These are phyloP conservation scores for Eulemur albifrons DNA, from an alignment of 2,797 vertebrate genomes.

Conservation along the genomic window DNA sequence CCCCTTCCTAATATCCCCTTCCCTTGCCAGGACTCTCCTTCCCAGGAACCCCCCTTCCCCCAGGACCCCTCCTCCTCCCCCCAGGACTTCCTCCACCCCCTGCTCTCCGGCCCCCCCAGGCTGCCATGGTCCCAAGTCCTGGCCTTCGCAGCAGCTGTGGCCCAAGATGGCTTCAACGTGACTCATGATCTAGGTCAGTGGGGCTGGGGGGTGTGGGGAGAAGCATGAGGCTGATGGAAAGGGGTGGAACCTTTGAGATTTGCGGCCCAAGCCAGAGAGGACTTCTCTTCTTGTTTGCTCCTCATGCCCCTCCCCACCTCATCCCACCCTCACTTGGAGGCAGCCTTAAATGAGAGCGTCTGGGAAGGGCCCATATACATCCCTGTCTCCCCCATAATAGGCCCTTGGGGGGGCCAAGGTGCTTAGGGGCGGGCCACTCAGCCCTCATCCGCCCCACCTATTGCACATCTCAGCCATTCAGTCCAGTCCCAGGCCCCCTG, in stretches of 20 bases:
- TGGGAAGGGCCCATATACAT: not conserved
- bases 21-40: conserved; percentile 72
- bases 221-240: conserved; percentile 1
- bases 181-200: conserved; percentile 95
- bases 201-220: conserved; percentile 26
- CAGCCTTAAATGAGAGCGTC: not conserved
- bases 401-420: not conserved
- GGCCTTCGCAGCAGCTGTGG: conserved; percentile 89
- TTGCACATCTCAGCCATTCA: not conserved
- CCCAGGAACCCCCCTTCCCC: conserved; percentile 68
- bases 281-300: conserved; percentile 7
- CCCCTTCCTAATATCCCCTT: conserved; percentile 71
- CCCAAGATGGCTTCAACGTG: conserved; percentile 95
- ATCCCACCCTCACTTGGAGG: not conserved
- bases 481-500: not conserved
- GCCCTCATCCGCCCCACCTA: not conserved
- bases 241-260: conserved; percentile 8
- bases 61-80: conserved; percentile 66
- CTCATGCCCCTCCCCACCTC: not conserved
- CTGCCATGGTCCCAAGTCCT: conserved; percentile 93
- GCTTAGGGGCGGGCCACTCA: not conserved
- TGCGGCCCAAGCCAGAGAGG: not conserved
- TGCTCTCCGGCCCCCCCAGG: conserved; percentile 83
- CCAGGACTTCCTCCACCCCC: conserved; percentile 73
- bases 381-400: not conserved